Base-by-base conservation (phyloP, 1,140 invertebrate species). In the Bicyclus anynana region DNA sequence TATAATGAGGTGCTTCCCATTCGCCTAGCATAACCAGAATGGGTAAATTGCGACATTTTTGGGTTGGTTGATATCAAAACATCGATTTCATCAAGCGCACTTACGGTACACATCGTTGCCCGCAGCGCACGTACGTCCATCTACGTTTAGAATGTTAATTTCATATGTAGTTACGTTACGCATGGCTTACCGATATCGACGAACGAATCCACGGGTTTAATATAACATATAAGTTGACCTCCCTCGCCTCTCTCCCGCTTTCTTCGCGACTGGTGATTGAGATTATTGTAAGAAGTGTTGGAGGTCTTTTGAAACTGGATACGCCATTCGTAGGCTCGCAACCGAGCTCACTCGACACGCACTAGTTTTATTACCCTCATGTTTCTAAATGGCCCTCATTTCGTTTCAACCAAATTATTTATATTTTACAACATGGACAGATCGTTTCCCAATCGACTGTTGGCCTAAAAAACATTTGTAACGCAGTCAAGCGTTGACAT, bases 341-440 rank as follows among this genome's bases (percentile, higher is more conserved):
- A 82, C 82, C 80, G 80, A 78, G 68, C 85, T 83, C 76, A 78
- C 73, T 79, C 69, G 74, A 82, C 84, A 85, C 85, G 84, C 82
- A 87, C 85, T 84, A 85, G 76, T 88, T 88, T 88, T 88, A 88
- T 88, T 87, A 80, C 85, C 85, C 85, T 87, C 85, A 88, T 88
- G 85, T 87, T 88, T 88, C 77, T 79, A 88, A 88, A 88, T 88
- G 77, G 78, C 80, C 85, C 85, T 88, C 84, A 88, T 88, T 88
- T 83, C 73, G 78, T 77, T 81, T 73, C 74, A 77, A 83, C 78
- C 77, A 86, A 86, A 86, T 88, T 88, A 88, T 88, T 87, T 88
- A 85, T 87, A 85, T 84, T 84, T 87, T 81, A 84, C 76, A 80
- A 84, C 80, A 80, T 75, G 79, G 72, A 79, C 78, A 81, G 77